Conservation (phyloP, 2,113 vertebrate species). For the Maylandia zebra region DNA sequence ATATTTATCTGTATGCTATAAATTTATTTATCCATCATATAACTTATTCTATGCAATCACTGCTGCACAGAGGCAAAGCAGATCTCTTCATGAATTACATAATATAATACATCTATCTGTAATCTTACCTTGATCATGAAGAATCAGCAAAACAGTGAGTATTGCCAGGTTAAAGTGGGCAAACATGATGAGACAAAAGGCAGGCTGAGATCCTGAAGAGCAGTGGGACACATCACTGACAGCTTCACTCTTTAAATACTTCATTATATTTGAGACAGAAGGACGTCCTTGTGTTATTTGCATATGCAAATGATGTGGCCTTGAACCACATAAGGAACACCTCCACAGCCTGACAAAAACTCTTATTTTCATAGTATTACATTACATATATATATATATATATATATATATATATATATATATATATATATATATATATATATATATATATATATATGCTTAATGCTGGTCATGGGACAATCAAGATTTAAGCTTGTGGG, state of each 20-base stretch:
- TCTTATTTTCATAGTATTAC: neutral
- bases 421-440: no score
- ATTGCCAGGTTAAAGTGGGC: neutral
- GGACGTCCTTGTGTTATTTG: neutral
- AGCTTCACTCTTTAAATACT: neutral
- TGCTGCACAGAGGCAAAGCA: neutral
- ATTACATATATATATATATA: accelerated
- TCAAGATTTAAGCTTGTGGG: neutral
- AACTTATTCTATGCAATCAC: neutral
- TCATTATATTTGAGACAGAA: neutral
- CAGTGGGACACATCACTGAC: neutral
- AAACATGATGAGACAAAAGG: slow-evolving; percentile 21
- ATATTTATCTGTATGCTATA: neutral
- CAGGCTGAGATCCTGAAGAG: neutral
- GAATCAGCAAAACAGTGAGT: neutral
- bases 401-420: no score
- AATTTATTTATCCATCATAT: neutral
- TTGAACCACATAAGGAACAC: neutral
- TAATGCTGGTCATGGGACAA: accelerated
- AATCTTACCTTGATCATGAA: slow-evolving; percentile 38
- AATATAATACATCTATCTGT: neutral
- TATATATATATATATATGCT: no score
- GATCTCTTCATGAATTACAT: neutral
- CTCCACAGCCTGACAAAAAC: accelerated
- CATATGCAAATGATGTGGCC: neutral